phyloP scores from a whole-genome alignment of 2,113 vertebrate species.

The Charadrius vociferus region DNA sequence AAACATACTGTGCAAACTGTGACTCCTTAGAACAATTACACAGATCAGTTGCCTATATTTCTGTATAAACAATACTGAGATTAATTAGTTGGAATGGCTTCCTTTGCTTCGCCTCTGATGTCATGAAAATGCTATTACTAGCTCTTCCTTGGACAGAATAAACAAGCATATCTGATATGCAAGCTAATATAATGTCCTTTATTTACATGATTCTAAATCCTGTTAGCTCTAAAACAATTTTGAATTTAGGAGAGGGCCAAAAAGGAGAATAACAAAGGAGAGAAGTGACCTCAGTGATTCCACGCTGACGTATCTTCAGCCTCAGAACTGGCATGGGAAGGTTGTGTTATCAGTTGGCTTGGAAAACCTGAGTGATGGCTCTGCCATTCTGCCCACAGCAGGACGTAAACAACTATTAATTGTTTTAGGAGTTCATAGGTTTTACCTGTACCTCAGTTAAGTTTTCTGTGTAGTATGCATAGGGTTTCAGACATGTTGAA shows the following conservation, averaged over 20 bases:
- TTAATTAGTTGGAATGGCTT: constrained; percentile 69
- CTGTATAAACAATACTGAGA: constrained; percentile 67
- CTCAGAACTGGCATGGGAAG: constrained; percentile 57
- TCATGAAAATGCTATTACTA: constrained; percentile 71
- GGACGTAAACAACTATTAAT: constrained; percentile 49
- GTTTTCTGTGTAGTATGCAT: not conserved
- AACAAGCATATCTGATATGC: constrained; percentile 65
- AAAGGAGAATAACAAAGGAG: constrained; percentile 61
- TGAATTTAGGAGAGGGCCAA: constrained; percentile 43
- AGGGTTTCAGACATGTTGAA: not conserved
- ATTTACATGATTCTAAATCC: constrained; percentile 66
- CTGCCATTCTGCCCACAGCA: not conserved
- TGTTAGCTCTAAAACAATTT: constrained; percentile 65
- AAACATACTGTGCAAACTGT: constrained; percentile 63
- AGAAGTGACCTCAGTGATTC: constrained; percentile 63
- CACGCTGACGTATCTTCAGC: constrained; percentile 7
- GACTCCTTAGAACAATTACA: constrained; percentile 62
- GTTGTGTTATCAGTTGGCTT: constrained; percentile 49
- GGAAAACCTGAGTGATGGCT: constrained; percentile 28
- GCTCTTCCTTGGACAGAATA: constrained; percentile 68
- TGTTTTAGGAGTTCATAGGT: not conserved
- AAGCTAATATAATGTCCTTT: constrained; percentile 67
- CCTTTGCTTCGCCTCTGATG: constrained; percentile 72
- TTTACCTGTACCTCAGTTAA: not conserved
- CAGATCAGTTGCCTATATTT: constrained; percentile 47